Conservation (phyloP, 2,888 invertebrate genomes). For the Tipula lateralis region DNA sequence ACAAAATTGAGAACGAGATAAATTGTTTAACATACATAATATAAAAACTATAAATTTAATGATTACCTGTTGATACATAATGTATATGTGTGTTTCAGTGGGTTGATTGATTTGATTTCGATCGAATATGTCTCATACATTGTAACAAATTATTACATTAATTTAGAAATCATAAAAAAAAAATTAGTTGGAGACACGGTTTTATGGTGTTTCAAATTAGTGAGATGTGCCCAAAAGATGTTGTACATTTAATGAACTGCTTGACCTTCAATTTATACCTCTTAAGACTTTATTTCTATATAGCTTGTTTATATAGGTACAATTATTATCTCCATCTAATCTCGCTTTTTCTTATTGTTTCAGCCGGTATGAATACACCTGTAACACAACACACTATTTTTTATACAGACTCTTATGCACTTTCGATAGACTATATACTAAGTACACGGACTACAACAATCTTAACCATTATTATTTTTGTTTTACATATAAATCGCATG, state of each 20-base stretch:
- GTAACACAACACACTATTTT: background rate
- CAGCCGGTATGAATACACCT: slow-evolving; percentile 5
- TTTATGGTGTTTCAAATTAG: background rate
- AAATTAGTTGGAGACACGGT: background rate
- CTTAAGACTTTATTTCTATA: background rate
- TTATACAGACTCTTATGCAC: background rate
- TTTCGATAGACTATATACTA: background rate
- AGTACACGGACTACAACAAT: background rate
- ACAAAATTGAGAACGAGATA: background rate
- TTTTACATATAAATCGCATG: background rate
- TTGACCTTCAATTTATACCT: background rate
- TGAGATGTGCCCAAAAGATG: background rate
- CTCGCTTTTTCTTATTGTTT: slow-evolving; percentile 24
- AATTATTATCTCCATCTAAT: background rate
- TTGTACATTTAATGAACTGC: background rate
- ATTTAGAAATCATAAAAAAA: background rate
- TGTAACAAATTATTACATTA: background rate
- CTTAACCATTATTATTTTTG: no score
- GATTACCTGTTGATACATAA: background rate
- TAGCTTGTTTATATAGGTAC: background rate
- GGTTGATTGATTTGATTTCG: background rate
- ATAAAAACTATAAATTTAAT: background rate
- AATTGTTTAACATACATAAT: background rate
- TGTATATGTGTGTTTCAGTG: background rate
- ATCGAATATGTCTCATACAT: background rate